Evolutionary conservation across 2,113 vertebrate genomes (phyloP).

Genomic region (Agapornis roseicollis): DNA sequence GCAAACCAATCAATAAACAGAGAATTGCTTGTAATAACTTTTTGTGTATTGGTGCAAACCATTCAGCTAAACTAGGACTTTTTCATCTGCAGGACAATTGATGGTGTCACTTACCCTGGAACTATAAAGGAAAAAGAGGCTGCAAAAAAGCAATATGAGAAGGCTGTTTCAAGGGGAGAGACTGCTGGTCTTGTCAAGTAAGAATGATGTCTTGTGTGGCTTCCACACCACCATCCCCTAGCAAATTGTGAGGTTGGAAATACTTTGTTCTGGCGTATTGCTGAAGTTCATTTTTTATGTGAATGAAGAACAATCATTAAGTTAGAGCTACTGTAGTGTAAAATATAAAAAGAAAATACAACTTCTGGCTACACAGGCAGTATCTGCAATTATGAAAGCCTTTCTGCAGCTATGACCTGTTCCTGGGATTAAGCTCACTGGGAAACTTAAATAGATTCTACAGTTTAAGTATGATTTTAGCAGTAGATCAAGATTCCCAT

Average conservation of each 20-base stretch:
- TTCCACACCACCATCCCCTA: not conserved
- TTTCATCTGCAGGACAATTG: constrained; percentile 78
- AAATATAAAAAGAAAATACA: not conserved
- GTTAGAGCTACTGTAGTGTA: not conserved
- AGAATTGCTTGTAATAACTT: not conserved
- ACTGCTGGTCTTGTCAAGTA: constrained; percentile 92
- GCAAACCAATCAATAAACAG: not conserved
- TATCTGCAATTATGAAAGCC: not conserved
- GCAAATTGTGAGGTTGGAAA: not conserved
- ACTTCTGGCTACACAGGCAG: not conserved
- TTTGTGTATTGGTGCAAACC: not conserved
- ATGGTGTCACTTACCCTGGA: constrained; percentile 83
- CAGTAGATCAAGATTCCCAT: not conserved
- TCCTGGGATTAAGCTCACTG: not conserved
- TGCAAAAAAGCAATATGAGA: constrained; percentile 86
- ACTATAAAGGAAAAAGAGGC: constrained; percentile 87
- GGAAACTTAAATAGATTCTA: not conserved
- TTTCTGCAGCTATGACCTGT: not conserved
- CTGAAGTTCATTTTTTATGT: not conserved
- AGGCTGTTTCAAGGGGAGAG: constrained; percentile 86
- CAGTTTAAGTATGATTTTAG: not conserved
- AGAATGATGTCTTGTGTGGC: not conserved
- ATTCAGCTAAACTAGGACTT: not conserved
- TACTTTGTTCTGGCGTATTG: not conserved
- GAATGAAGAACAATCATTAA: not conserved